A percentile compares a stretch with the other conserved stretches of the same genome.
Conservation (phyloP, 2,888 invertebrate genomes). For the Athalia rosae region DNA sequence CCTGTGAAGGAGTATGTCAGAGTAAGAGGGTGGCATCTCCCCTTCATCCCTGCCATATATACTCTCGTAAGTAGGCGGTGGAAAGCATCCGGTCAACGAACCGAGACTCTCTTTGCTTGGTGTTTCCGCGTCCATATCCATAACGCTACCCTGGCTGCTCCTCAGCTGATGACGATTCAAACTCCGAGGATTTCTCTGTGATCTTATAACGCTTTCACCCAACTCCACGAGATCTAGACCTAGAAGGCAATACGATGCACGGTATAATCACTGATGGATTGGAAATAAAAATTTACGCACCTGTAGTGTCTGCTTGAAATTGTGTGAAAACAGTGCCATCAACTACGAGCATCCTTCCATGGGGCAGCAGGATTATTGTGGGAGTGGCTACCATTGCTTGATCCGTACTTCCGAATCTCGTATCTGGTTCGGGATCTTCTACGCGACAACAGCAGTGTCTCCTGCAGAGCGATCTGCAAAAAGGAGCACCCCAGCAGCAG, state of each 20-base stretch:
- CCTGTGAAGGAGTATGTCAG: slow-evolving; percentile 69
- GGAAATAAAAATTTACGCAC: slow-evolving; percentile 51
- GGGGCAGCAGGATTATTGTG: slow-evolving; percentile 76
- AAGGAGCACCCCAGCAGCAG: slow-evolving; percentile 78
- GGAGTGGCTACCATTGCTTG: slow-evolving; percentile 74
- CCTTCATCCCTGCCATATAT: slow-evolving; percentile 73
- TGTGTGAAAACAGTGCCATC: slow-evolving; percentile 76
- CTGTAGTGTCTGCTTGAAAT: slow-evolving; percentile 71
- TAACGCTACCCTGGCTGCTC: slow-evolving; percentile 69
- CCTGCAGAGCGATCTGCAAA: slow-evolving; percentile 75
- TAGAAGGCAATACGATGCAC: slow-evolving; percentile 44
- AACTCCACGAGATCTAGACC: slow-evolving; percentile 76
- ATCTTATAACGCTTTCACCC: slow-evolving; percentile 75
- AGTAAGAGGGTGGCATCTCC: slow-evolving; percentile 69
- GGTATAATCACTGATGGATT: not conserved
- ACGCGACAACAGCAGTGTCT: slow-evolving; percentile 73
- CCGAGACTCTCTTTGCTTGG: slow-evolving; percentile 75
- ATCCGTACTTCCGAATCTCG: slow-evolving; percentile 63
- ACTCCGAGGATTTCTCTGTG: slow-evolving; percentile 69
- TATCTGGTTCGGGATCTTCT: slow-evolving; percentile 71
- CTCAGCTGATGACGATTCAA: slow-evolving; percentile 72
- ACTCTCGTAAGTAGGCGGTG: slow-evolving; percentile 76
- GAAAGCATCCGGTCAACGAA: slow-evolving; percentile 74
- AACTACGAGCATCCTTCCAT: slow-evolving; percentile 77
- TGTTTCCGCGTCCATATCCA: slow-evolving; percentile 74